Evolutionary conservation across 2,797 vertebrate genomes (phyloP).

Genomic region (Zenarchopterus dispar): DNA sequence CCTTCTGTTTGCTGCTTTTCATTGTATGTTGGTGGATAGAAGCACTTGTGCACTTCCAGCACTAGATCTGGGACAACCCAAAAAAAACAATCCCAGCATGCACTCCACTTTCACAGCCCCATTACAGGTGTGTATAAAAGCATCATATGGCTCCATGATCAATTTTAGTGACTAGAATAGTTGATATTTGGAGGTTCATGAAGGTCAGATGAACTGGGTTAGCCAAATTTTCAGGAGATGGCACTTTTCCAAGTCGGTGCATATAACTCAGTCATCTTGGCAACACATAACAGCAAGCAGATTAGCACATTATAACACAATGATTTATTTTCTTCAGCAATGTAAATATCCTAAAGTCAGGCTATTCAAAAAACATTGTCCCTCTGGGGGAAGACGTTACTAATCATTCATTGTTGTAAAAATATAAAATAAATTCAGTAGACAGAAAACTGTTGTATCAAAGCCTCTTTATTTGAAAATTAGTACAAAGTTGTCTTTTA

Average conservation of each 20-base stretch:
- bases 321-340: slow-evolving; percentile 55
- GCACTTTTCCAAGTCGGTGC: slow-evolving; percentile 13
- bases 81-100: slow-evolving; percentile 64
- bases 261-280: slow-evolving; percentile 18
- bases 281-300: slow-evolving; percentile 51
- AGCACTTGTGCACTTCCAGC: slow-evolving; percentile 34
- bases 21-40: slow-evolving; percentile 26
- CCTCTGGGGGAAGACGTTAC: slow-evolving; percentile 23
- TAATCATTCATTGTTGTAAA: slow-evolving; percentile 51
- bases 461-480: slow-evolving; percentile 86
- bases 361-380: slow-evolving; percentile 31
- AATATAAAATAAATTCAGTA: slow-evolving; percentile 54
- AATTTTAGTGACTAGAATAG: slow-evolving; percentile 24
- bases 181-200: slow-evolving; percentile 5
- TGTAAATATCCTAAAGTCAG: slow-evolving; percentile 74
- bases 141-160: slow-evolving; percentile 1
- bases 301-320: slow-evolving; percentile 62
- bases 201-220: not conserved
- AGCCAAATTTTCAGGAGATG: not conserved
- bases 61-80: slow-evolving; percentile 7
- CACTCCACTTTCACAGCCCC: slow-evolving; percentile 46
- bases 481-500: slow-evolving; percentile 81
- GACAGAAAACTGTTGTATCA: slow-evolving; percentile 64
- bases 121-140: slow-evolving; percentile 12
- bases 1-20: slow-evolving; percentile 55